Evolutionary conservation across 1,140 invertebrate species (phyloP).

Genomic region (Proales similis): DNA sequence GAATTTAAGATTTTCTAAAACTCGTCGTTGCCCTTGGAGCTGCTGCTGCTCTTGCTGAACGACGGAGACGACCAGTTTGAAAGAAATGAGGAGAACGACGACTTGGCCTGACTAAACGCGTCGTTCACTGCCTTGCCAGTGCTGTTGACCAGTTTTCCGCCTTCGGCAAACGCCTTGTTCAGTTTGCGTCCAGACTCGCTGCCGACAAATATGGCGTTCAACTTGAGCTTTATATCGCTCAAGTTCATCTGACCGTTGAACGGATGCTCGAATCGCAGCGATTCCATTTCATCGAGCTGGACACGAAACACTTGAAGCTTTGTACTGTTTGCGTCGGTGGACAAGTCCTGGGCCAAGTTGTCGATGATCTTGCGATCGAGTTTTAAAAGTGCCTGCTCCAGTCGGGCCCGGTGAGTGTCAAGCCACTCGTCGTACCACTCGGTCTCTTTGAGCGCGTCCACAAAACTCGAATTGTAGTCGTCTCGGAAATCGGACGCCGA

Average conservation of each 20-base stretch:
- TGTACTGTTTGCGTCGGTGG: neutral
- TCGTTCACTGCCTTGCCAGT: slow-evolving; percentile 60
- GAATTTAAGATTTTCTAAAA: too few species aligned
- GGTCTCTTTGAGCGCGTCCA: slow-evolving; percentile 74
- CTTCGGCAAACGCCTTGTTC: slow-evolving; percentile 80
- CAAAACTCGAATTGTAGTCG: slow-evolving; percentile 77
- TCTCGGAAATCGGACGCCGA: slow-evolving; percentile 58
- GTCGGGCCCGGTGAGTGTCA: slow-evolving; percentile 53
- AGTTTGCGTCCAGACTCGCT: slow-evolving; percentile 84
- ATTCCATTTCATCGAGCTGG: slow-evolving; percentile 14
- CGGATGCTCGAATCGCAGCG: slow-evolving; percentile 62
- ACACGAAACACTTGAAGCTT: slow-evolving; percentile 26
- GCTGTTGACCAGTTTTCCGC: slow-evolving; percentile 79
- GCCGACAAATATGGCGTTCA: slow-evolving; percentile 54
- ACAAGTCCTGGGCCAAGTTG: slow-evolving; percentile 41
- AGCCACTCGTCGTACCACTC: slow-evolving; percentile 79
- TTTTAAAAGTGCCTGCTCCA: slow-evolving; percentile 45
- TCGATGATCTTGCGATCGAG: slow-evolving; percentile 40
- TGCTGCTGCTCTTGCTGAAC: slow-evolving; percentile 13
- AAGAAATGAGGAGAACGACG: slow-evolving; percentile 38
- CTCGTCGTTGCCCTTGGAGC: slow-evolving; percentile 7
- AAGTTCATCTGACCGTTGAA: slow-evolving; percentile 83
- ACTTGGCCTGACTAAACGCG: slow-evolving; percentile 36
- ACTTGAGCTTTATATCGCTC: slow-evolving; percentile 81
- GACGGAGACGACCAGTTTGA: slow-evolving; percentile 30